These are phyloP conservation scores for Sinocyclocheilus grahami DNA, from an alignment of 2,113 vertebrate genomes.

Conservation along the genomic window DNA sequence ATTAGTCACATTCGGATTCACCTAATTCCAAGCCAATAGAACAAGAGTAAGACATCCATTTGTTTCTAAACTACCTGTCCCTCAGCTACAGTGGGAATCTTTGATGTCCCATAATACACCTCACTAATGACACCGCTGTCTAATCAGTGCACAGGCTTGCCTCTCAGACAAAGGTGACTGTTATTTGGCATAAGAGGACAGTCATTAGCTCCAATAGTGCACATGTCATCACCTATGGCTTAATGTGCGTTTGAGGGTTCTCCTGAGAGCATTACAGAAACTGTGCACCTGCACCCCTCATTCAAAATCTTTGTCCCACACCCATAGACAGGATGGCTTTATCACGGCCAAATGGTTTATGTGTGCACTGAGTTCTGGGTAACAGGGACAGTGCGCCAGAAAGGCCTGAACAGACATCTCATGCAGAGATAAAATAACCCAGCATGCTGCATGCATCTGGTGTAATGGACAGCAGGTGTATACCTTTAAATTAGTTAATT, in stretches of 20 bases:
- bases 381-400: neutral
- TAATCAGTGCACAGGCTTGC: neutral
- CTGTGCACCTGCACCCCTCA: conserved; percentile 22
- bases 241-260: conserved; percentile 4
- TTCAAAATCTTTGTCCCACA: neutral
- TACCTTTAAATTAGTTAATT: no score
- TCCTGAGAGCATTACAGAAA: conserved; percentile 1
- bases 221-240: conserved; percentile 4
- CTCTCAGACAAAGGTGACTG: conserved; percentile 25
- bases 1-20: neutral
- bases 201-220: conserved; percentile 42
- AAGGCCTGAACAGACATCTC: neutral
- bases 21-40: neutral
- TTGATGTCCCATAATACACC: neutral
- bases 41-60: neutral
- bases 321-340: neutral
- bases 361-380: neutral
- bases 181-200: conserved; percentile 17
- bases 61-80: neutral
- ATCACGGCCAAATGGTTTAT: conserved; percentile 21
- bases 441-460: conserved; percentile 6
- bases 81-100: neutral
- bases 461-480: neutral
- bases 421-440: conserved; percentile 12
- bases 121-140: neutral